Conservation (phyloP, 2,888 invertebrate genomes). For the Pyrocoelia pectoralis region DNA sequence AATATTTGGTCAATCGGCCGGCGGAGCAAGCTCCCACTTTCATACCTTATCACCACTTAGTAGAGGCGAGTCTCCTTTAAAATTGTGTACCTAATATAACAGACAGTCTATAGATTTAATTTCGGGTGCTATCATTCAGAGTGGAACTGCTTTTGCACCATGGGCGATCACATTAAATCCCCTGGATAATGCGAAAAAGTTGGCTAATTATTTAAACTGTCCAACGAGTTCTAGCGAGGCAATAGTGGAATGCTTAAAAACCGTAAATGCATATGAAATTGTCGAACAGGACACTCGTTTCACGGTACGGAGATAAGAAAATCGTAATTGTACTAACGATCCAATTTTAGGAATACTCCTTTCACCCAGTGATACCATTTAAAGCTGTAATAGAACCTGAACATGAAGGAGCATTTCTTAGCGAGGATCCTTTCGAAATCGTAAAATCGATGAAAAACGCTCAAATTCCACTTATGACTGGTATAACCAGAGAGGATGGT, state of each 20-base stretch:
- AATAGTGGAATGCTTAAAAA: constrained; percentile 71
- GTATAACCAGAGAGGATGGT: constrained; percentile 78
- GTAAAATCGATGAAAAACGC: constrained; percentile 61
- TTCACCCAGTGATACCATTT: constrained; percentile 82
- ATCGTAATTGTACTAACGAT: not conserved
- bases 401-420: constrained; percentile 73
- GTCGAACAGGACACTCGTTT: not conserved
- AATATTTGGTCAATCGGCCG: constrained; percentile 57
- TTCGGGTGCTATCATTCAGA: constrained; percentile 71
- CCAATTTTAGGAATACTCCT: constrained; percentile 71
- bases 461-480: constrained; percentile 76
- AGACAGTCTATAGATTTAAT: not conserved
- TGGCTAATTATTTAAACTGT: constrained; percentile 70
- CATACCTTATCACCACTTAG: constrained; percentile 56
- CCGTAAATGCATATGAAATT: constrained; percentile 55
- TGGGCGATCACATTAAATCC: constrained; percentile 54
- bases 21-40: constrained; percentile 55
- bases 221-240: constrained; percentile 61
- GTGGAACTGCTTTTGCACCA: not conserved
- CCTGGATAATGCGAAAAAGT: constrained; percentile 64
- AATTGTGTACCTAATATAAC: not conserved
- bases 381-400: constrained; percentile 78
- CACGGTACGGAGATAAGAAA: not conserved
- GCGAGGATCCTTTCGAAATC: constrained; percentile 66
- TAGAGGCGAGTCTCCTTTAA: constrained; percentile 49